A percentile compares a stretch with the other conserved stretches of the same genome.
Conservation (phyloP, 2,888 invertebrate species). For the Torymus texanus region DNA sequence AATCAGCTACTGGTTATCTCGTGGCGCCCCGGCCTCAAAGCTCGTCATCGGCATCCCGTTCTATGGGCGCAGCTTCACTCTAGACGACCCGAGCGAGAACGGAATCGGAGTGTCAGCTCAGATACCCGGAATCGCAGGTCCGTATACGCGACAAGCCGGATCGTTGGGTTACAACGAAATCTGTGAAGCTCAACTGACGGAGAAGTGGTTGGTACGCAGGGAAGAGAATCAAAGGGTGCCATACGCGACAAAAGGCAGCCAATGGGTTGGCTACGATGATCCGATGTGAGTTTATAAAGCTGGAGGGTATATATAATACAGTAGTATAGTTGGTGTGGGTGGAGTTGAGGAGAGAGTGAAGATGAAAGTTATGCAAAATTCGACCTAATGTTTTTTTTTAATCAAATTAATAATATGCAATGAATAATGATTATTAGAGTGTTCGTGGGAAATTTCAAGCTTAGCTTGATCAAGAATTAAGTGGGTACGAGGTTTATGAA, state of each 20-base stretch:
- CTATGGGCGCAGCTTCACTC: slow-evolving; percentile 82
- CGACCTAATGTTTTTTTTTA: no score
- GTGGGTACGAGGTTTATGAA: no score
- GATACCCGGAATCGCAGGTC: slow-evolving; percentile 77
- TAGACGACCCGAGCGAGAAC: slow-evolving; percentile 76
- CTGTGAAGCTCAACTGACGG: slow-evolving; percentile 62
- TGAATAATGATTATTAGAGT: no score
- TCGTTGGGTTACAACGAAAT: slow-evolving; percentile 83
- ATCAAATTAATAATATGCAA: no score
- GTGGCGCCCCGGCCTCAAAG: slow-evolving; percentile 79
- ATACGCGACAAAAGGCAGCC: slow-evolving; percentile 67
- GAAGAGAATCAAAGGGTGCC: slow-evolving; percentile 73
- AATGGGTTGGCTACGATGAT: slow-evolving; percentile 64
- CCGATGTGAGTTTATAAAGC: slow-evolving; percentile 60
- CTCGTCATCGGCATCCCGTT: slow-evolving; percentile 82
- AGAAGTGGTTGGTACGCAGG: slow-evolving; percentile 68
- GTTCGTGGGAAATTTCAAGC: no score
- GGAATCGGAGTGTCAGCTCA: slow-evolving; percentile 72
- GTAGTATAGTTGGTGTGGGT: no score
- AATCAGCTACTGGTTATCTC: slow-evolving; percentile 76
- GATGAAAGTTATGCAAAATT: no score
- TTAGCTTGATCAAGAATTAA: no score
- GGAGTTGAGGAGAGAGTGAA: no score
- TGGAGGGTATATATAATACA: no score
- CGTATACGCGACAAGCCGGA: no score